Evolutionary conservation across 2,113 vertebrate species (phyloP).

Genomic region (Hydropotes inermis): DNA sequence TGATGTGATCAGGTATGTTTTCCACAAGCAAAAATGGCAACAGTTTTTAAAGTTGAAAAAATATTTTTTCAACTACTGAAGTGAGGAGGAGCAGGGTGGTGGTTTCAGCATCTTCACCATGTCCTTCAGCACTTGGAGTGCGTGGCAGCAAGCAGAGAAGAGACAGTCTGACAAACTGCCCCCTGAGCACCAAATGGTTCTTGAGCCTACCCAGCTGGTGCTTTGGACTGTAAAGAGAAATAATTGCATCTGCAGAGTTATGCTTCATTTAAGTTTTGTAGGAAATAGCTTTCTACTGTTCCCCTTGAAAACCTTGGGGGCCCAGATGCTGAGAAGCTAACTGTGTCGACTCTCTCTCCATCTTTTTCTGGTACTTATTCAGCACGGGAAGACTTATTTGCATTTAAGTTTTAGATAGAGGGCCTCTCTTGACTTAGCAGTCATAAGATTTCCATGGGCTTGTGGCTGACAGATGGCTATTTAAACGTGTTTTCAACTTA

Average conservation of each 20-base stretch:
- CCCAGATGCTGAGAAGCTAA: background rate
- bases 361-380: background rate
- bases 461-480: background rate
- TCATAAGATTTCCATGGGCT: background rate
- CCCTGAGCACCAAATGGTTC: background rate
- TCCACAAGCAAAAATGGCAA: background rate
- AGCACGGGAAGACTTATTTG: background rate
- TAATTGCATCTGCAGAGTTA: background rate
- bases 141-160: background rate
- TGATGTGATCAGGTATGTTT: background rate
- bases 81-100: background rate
- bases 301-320: background rate
- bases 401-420: background rate
- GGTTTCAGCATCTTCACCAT: background rate
- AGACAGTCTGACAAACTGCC: background rate
- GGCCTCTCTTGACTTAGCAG: background rate
- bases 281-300: background rate
- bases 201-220: conserved; percentile 31
- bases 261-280: background rate
- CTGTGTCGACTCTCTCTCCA: background rate
- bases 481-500: background rate
- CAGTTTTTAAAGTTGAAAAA: background rate
- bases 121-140: background rate
- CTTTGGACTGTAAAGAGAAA: background rate
- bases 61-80: background rate